These are phyloP conservation scores for Entomobrya multifasciata DNA, from an alignment of 2,888 invertebrate species.

Conservation along the genomic window DNA sequence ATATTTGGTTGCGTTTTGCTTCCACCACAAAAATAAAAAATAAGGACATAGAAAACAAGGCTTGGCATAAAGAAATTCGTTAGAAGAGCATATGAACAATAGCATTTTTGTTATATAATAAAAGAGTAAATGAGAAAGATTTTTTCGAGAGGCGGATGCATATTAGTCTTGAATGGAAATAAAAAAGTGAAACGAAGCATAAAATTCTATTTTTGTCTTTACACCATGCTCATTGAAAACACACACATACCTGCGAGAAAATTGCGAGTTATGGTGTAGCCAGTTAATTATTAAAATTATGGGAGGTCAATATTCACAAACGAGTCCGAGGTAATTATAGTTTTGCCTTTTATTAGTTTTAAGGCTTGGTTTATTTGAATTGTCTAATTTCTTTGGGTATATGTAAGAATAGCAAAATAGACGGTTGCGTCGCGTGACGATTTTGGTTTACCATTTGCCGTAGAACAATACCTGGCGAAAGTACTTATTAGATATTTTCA, in stretches of 20 bases:
- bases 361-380: conserved; percentile 35
- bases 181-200: neutral
- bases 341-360: conserved; percentile 38
- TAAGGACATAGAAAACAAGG: neutral
- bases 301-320: conserved; percentile 53
- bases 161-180: neutral
- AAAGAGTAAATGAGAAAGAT: neutral
- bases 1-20: conserved; percentile 35
- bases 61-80: conserved; percentile 10
- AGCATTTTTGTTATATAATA: neutral
- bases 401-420: neutral
- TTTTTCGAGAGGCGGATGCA: neutral
- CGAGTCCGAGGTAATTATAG: conserved; percentile 38
- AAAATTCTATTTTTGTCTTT: conserved; percentile 29
- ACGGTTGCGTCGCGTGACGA: conserved; percentile 27
- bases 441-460: conserved; percentile 26
- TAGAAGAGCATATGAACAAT: neutral
- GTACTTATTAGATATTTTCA: conserved; percentile 18
- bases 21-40: neutral
- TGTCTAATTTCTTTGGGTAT: conserved; percentile 28
- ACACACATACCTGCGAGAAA: conserved; percentile 18
- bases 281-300: conserved; percentile 50
- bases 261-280: conserved; percentile 11
- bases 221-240: neutral
- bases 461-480: neutral